phyloP scores from a whole-genome alignment of 2,888 invertebrate species.

The Celastrina argiolus region DNA sequence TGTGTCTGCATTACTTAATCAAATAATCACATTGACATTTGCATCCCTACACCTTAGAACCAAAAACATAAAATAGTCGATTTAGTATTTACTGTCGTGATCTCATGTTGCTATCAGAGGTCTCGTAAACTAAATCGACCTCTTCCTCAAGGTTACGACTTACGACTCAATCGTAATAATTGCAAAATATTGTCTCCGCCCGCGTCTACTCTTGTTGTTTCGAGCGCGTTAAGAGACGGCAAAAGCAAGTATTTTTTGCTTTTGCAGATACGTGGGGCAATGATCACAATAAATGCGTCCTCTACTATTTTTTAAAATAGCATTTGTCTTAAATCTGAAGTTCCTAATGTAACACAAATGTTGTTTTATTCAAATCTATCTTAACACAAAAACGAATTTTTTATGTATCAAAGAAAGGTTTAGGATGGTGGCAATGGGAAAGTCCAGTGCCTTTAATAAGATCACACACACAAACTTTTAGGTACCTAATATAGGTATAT shows the following conservation, averaged over 20 bases:
- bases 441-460: neutral
- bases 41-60: neutral
- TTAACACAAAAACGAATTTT: too few species aligned
- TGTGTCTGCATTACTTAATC: too few species aligned
- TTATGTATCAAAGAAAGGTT: too few species aligned
- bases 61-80: neutral
- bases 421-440: too few species aligned
- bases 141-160: slow-evolving; percentile 18
- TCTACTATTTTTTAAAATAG: too few species aligned
- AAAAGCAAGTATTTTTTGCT: neutral
- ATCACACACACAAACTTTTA: neutral
- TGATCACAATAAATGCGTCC: too few species aligned
- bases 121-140: slow-evolving; percentile 21
- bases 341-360: too few species aligned
- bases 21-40: too few species aligned
- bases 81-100: slow-evolving; percentile 20
- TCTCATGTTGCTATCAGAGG: slow-evolving; percentile 18
- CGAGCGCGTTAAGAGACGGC: too few species aligned
- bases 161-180: slow-evolving; percentile 15
- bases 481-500: neutral
- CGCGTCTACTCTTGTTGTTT: neutral
- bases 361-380: too few species aligned
- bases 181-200: neutral
- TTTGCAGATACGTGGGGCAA: neutral
- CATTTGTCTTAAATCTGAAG: too few species aligned